These are phyloP conservation scores for Pyrocephalus nanus DNA, from an alignment of 2,797 vertebrate species.

Conservation along the genomic window DNA sequence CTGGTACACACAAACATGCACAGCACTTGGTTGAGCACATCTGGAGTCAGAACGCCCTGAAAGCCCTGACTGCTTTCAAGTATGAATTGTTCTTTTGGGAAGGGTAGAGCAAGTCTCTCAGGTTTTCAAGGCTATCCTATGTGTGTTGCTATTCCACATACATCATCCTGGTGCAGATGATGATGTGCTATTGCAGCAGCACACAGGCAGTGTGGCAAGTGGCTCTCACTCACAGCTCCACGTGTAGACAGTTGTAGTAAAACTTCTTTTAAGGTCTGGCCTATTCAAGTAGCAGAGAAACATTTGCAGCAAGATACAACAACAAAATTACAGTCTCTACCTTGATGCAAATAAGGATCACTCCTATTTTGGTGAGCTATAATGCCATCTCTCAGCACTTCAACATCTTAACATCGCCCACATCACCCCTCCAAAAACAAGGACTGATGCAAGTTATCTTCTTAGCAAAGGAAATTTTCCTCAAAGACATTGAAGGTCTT, in stretches of 20 bases:
- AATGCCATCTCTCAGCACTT: neutral
- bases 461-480: neutral
- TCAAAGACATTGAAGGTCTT: neutral
- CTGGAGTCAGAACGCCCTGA: neutral
- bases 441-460: neutral
- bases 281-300: neutral
- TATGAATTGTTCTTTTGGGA: neutral
- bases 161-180: neutral
- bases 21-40: fast-evolving
- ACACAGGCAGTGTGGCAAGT: neutral
- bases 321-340: neutral
- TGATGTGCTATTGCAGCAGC: neutral
- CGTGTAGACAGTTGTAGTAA: fast-evolving
- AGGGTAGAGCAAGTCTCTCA: fast-evolving
- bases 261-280: neutral
- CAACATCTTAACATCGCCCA: neutral
- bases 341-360: neutral
- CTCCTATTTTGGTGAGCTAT: neutral
- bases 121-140: neutral
- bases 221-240: neutral
- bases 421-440: neutral
- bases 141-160: neutral
- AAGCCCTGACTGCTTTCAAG: fast-evolving
- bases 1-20: neutral
- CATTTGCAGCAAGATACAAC: neutral